Evolutionary conservation across 2,113 vertebrate species (phyloP), one percentile per base, ranked within the genome.

Genomic region (Butorides virescens): DNA sequence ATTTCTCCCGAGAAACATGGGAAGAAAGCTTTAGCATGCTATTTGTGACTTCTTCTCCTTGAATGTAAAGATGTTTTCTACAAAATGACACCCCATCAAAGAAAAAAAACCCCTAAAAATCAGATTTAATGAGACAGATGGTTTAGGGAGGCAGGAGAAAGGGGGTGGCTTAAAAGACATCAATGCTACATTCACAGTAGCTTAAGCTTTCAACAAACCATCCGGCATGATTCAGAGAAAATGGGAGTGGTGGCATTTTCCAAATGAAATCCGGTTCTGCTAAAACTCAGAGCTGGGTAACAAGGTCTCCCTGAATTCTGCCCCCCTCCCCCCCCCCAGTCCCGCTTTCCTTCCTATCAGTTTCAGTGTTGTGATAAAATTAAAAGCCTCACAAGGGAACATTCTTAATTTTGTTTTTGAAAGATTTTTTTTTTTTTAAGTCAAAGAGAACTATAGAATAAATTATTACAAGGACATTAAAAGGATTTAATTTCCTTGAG

Each of bases 401-500:
- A 21, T 65, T 86, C 68, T 82, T 44, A 74, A 90, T 92, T 90
- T 92, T 93, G 50, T 36, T 95, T 95, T 93, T 78, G 76, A 86
- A 96, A 76, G 84, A 5, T 19, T 55, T n/a, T n/a, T 84, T 80
- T 95, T 59, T 84, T 76, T 70, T 67, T 34, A 89, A 88, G 92
- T 80, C 73, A 61, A 76, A 92, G 90, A 92, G 95, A 74, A 84
- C 68, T 50, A 91, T 80, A 94, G 97, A 92, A 97, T 95, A 96
- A 95, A 97, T 92, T 92, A 96, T 96, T 96, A 93, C 88, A 82
- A 96, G 97, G 97, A 78, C 95, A 86, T 95, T 97, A 97, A 97
- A 98, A 97, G 95, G 95, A 96, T 98, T 97, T 97, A 52, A 97
- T 98, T 98, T 98, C 96, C 97, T 98, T 97, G 94, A 98, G 96